Percentiles rank a stretch among this genome's conserved stretches.
Conservation (phyloP, 1,140 invertebrate species). For the Pemphigus obesinymphae region DNA sequence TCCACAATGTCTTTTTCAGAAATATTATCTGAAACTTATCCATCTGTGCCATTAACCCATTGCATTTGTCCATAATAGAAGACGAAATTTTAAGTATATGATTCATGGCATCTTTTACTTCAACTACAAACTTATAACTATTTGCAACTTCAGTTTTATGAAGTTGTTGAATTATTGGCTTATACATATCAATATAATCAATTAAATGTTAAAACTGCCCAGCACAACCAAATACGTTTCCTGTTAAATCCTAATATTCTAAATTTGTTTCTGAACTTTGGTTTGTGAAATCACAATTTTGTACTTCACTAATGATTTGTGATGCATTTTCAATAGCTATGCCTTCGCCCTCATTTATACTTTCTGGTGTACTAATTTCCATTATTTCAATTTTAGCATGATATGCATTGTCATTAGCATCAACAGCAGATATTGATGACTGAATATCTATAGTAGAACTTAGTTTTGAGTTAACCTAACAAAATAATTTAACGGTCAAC, state of each 20-base stretch:
- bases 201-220: background rate
- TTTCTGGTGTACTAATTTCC: background rate
- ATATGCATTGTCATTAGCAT: background rate
- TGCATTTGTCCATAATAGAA: conserved; percentile 2
- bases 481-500: too few relatives aligned
- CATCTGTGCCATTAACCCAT: background rate
- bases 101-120: background rate
- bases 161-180: background rate
- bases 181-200: background rate
- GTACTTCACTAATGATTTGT: too few relatives aligned
- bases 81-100: background rate
- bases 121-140: background rate
- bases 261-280: too few relatives aligned
- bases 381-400: background rate
- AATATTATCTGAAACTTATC: background rate
- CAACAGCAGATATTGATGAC: background rate
- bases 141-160: background rate
- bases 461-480: background rate
- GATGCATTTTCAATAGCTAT: background rate
- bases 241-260: background rate
- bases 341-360: background rate
- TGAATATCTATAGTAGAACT: background rate
- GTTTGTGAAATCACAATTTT: too few relatives aligned
- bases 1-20: too few relatives aligned
- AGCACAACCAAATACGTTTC: background rate